Evolutionary conservation across 92 coral and sea anemone species (phyloP).

Genomic region (Palythoa caribaeorum): DNA sequence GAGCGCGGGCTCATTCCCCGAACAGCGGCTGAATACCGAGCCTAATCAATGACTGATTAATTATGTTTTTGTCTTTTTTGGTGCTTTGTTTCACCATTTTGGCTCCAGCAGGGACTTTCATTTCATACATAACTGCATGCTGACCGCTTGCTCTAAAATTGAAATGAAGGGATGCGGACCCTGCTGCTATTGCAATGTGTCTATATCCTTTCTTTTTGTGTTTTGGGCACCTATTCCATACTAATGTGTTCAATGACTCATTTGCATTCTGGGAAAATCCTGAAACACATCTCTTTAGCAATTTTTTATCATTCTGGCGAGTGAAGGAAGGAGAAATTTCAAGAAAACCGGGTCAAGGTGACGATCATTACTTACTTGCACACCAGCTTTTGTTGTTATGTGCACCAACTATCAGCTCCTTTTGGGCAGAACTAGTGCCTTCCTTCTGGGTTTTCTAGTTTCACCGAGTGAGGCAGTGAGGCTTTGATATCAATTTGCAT

Average conservation of each 20-base stretch:
- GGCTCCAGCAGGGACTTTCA: constrained; percentile 41
- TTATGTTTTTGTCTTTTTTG: constrained; percentile 32
- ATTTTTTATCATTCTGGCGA: constrained; percentile 43
- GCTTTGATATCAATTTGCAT: no score
- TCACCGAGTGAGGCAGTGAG: no score
- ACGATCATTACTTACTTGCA: no score
- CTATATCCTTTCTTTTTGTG: constrained; percentile 50
- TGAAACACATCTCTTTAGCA: constrained; percentile 48
- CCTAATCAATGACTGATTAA: constrained; percentile 45
- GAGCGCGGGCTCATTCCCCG: not conserved
- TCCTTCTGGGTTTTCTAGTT: no score
- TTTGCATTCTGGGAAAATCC: constrained; percentile 57
- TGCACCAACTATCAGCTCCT: no score
- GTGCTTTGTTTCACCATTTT: constrained; percentile 34
- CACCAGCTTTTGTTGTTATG: no score
- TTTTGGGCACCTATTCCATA: constrained; percentile 62
- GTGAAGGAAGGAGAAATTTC: constrained; percentile 15
- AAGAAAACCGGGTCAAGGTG: no score
- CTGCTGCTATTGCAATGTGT: constrained; percentile 53
- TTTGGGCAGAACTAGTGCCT: no score
- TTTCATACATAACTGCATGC: constrained; percentile 42
- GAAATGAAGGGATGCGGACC: constrained; percentile 46
- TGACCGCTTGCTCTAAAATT: constrained; percentile 42
- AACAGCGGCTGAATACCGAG: not conserved
- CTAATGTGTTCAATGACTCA: constrained; percentile 35